phyloP scores from a whole-genome alignment of 2,888 invertebrate species.

The Eupithecia inturbata region DNA sequence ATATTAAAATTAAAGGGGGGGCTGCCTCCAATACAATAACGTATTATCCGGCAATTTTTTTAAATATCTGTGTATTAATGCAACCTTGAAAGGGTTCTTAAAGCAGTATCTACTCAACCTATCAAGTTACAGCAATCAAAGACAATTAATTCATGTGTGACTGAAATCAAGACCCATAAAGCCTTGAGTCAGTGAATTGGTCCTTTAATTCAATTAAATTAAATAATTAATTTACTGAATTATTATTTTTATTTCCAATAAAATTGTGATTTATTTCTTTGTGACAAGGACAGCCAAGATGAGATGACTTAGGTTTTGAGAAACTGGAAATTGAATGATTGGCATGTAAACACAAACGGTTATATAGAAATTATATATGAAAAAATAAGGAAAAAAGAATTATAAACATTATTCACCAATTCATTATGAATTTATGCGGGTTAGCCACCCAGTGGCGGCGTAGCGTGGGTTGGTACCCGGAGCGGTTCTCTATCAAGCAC shows the following conservation, averaged over 20 bases:
- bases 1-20: no score
- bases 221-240: no score
- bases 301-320: neutral
- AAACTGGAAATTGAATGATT: neutral
- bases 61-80: neutral
- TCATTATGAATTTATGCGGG: no score
- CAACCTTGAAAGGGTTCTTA: neutral
- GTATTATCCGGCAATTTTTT: no score
- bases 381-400: no score
- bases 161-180: slow-evolving; percentile 18
- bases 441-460: no score
- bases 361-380: neutral
- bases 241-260: no score
- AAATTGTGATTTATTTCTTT: neutral
- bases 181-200: slow-evolving; percentile 4
- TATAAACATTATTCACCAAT: no score
- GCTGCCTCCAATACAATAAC: no score
- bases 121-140: slow-evolving; percentile 19
- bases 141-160: slow-evolving; percentile 27
- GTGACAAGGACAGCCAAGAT: neutral
- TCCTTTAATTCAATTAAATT: no score
- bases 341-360: neutral
- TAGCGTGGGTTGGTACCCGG: no score
- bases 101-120: neutral
- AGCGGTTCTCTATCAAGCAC: no score